These are phyloP conservation scores for Caenorhabditis tropicalis DNA, from an alignment of 1,140 invertebrate genomes.

Conservation along the genomic window DNA sequence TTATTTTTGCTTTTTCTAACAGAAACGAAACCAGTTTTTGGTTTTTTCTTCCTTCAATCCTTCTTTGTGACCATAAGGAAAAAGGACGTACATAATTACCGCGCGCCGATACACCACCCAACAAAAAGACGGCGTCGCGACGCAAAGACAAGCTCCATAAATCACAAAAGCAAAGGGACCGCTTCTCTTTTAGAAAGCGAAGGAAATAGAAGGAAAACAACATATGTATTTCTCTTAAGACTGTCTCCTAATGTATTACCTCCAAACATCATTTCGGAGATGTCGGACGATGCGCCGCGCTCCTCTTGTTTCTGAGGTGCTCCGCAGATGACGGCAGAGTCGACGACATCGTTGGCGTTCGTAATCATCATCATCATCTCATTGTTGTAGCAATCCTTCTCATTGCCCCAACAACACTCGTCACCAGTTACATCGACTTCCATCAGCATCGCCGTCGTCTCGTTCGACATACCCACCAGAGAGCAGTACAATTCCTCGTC, in stretches of 20 bases:
- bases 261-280: conserved; percentile 32
- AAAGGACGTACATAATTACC: conserved; percentile 40
- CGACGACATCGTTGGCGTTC: conserved; percentile 40
- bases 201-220: not conserved
- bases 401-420: conserved; percentile 32
- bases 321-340: conserved; percentile 35
- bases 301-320: conserved; percentile 40
- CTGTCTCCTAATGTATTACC: not conserved
- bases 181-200: not conserved
- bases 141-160: conserved; percentile 41
- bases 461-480: conserved; percentile 49
- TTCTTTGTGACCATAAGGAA: conserved; percentile 38
- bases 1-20: conserved; percentile 19
- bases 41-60: not conserved
- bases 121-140: conserved; percentile 14
- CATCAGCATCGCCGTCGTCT: conserved; percentile 41
- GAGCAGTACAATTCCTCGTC: conserved; percentile 51
- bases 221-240: not conserved
- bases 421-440: conserved; percentile 37
- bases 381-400: conserved; percentile 42
- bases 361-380: conserved; percentile 23
- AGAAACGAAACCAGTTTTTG: conserved; percentile 18
- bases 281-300: conserved; percentile 34
- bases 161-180: conserved; percentile 4
- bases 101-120: conserved; percentile 38